Evolutionary conservation across 2,797 vertebrate genomes (phyloP).

Genomic region (Pseudochromis fuscus): DNA sequence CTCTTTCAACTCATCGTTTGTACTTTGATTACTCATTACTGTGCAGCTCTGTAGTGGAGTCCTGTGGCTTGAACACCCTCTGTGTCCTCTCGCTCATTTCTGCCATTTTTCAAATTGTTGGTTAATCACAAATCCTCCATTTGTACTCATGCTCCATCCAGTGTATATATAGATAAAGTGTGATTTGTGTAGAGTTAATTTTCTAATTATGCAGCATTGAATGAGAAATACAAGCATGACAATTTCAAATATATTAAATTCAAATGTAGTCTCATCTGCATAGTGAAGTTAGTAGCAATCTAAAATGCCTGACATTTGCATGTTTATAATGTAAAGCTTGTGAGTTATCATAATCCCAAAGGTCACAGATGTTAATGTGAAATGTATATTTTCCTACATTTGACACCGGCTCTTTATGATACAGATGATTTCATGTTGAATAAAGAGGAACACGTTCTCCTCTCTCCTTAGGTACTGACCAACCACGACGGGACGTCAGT

Average conservation of each 20-base stretch:
- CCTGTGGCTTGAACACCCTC: conserved; percentile 42
- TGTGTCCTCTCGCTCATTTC: conserved; percentile 37
- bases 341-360: conserved; percentile 1
- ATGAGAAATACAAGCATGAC: neutral
- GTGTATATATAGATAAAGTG: too few relatives aligned
- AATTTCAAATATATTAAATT: neutral
- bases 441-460: conserved; percentile 45
- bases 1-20: conserved; percentile 56
- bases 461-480: conserved; percentile 79
- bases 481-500: conserved; percentile 18
- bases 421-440: conserved; percentile 8
- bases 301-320: conserved; percentile 32
- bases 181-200: too few relatives aligned
- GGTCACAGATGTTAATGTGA: conserved; percentile 17
- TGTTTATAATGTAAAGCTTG: conserved; percentile 24
- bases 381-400: neutral
- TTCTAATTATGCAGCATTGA: too few relatives aligned
- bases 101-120: conserved; percentile 33
- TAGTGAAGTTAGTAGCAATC: neutral
- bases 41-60: conserved; percentile 40
- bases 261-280: neutral
- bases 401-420: conserved; percentile 2
- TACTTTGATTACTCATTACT: conserved; percentile 32
- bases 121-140: conserved; percentile 32
- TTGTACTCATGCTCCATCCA: conserved; percentile 21